Evolutionary conservation across 2,113 vertebrate genomes (phyloP).

Genomic region (Artemisiospiza belli): DNA sequence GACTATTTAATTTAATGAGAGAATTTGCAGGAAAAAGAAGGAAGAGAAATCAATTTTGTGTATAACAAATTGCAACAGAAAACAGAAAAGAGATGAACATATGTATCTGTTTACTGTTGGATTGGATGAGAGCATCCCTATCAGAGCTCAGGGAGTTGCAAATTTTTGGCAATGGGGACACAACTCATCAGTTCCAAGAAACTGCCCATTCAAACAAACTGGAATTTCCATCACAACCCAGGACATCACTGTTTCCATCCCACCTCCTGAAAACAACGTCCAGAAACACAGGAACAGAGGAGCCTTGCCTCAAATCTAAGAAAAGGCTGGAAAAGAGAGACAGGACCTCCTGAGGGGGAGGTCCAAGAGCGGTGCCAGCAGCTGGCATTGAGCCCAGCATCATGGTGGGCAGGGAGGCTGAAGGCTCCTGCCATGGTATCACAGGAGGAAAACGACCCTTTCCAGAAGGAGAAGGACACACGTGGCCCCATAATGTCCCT

Average conservation of each 20-base stretch:
- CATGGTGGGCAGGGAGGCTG: accelerated
- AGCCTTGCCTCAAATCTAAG: not conserved
- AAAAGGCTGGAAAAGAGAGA: not conserved
- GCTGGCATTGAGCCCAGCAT: not conserved
- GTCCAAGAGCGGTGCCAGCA: not conserved
- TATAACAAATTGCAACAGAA: slow-evolving; percentile 61
- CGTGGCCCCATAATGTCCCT: not conserved
- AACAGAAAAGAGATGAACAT: not conserved
- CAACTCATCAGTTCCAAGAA: not conserved
- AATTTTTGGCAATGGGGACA: not conserved
- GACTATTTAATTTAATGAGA: slow-evolving; percentile 73
- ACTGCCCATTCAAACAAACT: not conserved
- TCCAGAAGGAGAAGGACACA: not conserved
- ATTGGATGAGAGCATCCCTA: not conserved
- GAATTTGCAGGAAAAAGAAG: slow-evolving; percentile 71
- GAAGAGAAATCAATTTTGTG: slow-evolving; percentile 68
- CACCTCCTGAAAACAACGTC: not conserved
- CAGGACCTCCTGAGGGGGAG: not conserved
- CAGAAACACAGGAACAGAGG: not conserved
- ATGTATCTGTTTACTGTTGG: slow-evolving; percentile 1
- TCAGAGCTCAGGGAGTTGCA: not conserved
- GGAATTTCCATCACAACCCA: not conserved
- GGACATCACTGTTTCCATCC: not conserved
- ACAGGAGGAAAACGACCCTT: not conserved
- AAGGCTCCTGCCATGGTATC: accelerated